Percentiles rank a stretch among this genome's conserved stretches.
These are phyloP conservation scores for Campoletis sonorensis DNA, from an alignment of 1,140 invertebrate species.

Conservation along the genomic window DNA sequence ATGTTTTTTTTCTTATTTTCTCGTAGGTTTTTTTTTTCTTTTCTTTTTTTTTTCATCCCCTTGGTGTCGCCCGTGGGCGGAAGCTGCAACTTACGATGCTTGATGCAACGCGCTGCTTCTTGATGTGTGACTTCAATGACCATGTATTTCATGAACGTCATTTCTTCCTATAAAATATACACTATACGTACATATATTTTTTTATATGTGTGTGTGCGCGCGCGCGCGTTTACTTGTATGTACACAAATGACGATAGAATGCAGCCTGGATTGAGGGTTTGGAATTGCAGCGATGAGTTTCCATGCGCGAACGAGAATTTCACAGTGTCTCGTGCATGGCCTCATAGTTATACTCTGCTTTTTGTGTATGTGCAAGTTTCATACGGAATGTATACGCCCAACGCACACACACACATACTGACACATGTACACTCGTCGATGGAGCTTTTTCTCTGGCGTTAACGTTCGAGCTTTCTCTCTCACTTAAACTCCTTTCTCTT, in stretches of 20 bases:
- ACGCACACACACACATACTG: not conserved
- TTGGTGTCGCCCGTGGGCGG: slow-evolving; percentile 44
- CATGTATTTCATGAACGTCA: slow-evolving; percentile 32
- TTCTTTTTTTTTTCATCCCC: slow-evolving; percentile 29
- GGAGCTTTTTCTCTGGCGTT: not conserved
- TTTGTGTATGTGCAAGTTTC: not conserved
- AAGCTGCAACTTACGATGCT: slow-evolving; percentile 65
- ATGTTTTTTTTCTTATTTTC: slow-evolving; percentile 46
- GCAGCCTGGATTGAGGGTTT: not conserved
- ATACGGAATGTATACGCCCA: not conserved
- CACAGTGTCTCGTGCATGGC: not conserved
- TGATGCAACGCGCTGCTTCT: slow-evolving; percentile 58
- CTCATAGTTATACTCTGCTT: not conserved
- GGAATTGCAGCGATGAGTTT: slow-evolving; percentile 22
- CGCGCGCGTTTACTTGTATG: no score
- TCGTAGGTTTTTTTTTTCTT: slow-evolving; percentile 10
- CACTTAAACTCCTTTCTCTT: not conserved
- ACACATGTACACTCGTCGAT: slow-evolving; percentile 12
- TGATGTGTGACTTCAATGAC: slow-evolving; percentile 54
- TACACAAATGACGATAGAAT: not conserved
- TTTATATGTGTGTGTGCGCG: not conserved
- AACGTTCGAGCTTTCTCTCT: slow-evolving; percentile 17
- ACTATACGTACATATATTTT: not conserved
- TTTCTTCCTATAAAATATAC: slow-evolving; percentile 27
- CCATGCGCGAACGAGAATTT: slow-evolving; percentile 31